Conservation (phyloP, 2,888 invertebrate species). For the Diarsia mendica region DNA sequence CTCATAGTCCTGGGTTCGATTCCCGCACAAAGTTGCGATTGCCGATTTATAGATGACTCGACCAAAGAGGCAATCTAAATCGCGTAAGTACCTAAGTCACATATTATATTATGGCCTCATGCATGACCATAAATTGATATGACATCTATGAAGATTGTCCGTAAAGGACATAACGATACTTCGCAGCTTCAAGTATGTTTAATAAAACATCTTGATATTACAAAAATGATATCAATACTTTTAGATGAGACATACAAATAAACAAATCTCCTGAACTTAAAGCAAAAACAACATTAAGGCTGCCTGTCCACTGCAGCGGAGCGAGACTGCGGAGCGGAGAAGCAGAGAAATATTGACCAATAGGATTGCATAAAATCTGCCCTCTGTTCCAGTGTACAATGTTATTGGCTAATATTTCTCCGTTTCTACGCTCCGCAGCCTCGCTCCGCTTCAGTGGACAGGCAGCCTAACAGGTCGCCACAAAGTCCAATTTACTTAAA, state of each 20-base stretch:
- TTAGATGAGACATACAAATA: constrained; percentile 31
- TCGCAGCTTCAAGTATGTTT: neutral
- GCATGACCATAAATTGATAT: constrained; percentile 4
- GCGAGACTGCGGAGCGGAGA: no score
- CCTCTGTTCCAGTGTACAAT: no score
- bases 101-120: no score
- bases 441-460: no score
- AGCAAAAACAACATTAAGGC: constrained; percentile 29
- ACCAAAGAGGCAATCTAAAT: neutral
- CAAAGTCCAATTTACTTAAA: constrained; percentile 16
- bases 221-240: constrained; percentile 43
- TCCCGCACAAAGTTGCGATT: neutral
- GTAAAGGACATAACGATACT: constrained; percentile 7
- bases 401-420: no score
- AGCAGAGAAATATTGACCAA: no score
- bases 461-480: neutral
- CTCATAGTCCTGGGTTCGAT: no score
- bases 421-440: no score
- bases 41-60: neutral
- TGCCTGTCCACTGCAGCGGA: no score
- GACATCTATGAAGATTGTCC: constrained; percentile 4
- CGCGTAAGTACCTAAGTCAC: no score
- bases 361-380: no score
- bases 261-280: neutral
- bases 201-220: constrained; percentile 13